A percentile compares a stretch with the other conserved stretches of the same genome.
Conservation (phyloP, 1,140 invertebrate genomes). For the Diabrotica undecimpunctata region DNA sequence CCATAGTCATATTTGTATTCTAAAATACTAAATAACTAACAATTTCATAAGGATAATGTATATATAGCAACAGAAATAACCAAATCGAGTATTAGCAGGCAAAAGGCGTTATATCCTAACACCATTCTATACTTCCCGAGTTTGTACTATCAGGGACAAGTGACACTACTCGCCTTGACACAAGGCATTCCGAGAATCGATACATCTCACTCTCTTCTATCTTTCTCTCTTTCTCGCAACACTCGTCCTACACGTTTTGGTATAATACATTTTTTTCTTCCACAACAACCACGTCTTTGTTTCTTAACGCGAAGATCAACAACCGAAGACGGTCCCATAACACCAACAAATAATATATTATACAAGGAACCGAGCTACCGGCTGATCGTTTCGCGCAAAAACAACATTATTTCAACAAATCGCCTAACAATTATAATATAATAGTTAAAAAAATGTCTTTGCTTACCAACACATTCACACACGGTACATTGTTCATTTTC, state of each 20-base stretch:
- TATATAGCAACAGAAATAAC: conserved; percentile 15
- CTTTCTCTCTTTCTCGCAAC: conserved; percentile 19
- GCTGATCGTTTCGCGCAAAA: conserved; percentile 13
- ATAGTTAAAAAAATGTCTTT: conserved; percentile 44
- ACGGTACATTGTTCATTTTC: conserved; percentile 14
- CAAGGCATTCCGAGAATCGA: conserved; percentile 34
- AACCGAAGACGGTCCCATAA: conserved; percentile 19
- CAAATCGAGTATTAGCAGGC: conserved; percentile 21
- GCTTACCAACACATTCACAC: conserved; percentile 35
- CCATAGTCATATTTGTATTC: too few relatives aligned
- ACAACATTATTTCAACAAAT: conserved; percentile 47
- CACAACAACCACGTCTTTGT: conserved; percentile 26
- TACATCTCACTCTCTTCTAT: background rate
- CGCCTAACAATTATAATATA: conserved; percentile 48
- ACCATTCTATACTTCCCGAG: conserved; percentile 42
- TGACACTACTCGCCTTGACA: conserved; percentile 38
- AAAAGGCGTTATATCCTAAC: conserved; percentile 4
- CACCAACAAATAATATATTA: conserved; percentile 38
- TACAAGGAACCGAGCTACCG: conserved; percentile 19
- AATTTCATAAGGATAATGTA: too few relatives aligned
- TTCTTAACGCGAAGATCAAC: conserved; percentile 13
- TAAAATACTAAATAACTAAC: too few relatives aligned
- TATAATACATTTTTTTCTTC: conserved; percentile 21
- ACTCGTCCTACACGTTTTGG: conserved; percentile 13
- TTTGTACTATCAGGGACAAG: conserved; percentile 45